Base-by-base conservation (phyloP, 1,140 invertebrate genomes). In the Colletes latitarsis region DNA sequence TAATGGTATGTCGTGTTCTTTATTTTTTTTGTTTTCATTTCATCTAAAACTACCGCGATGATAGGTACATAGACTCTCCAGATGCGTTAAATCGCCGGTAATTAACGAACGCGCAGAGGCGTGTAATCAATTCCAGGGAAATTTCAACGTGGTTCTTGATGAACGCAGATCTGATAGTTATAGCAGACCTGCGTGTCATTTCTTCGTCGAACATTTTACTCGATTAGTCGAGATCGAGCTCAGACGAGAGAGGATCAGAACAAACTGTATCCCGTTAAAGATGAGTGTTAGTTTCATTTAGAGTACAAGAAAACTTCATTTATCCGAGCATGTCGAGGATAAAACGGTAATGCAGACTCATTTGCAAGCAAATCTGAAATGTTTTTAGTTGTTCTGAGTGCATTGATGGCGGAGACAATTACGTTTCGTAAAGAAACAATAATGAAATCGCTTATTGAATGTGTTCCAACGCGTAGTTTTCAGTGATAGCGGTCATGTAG, bases 111-210 rank as follows among this genome's bases (percentile, higher is more conserved):
- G 57, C 67, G 52, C 62, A 68, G n/a, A 15, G 68, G 62, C 78
- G 62, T 84, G 64, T 70, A 82, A 85, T 84, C 66, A 74, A 73
- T 77, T 55, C 66, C 63, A 70, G 63, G 68, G 58, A 85, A 85
- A 85, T 67, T 12, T 52, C 41, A 66, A 46, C 43, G 52, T 83
- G 15, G 57, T 14, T 46, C 57, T 69, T 12, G 52, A 39, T 41
- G 30, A n/a, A 30, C 6, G 6, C 14, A 4, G 12, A n/a, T n/a
- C n/a, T 14, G 52, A 55, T 14, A 10, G n/a, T 21, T 6, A 53
- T 57, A 14, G 53, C 46, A n/a, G 9, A 8, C 64, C 64, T n/a
- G n/a, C 39, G 4, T 53, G 41, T 12, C 62, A 15, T 17, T 52
- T 52, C 49, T 49, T 79, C 63, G 15, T 14, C 19, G 39, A 71